Percentiles rank a stretch among this genome's conserved stretches.
Conservation (phyloP, 2,888 invertebrate genomes). For the Pogonocherus hispidulus region DNA sequence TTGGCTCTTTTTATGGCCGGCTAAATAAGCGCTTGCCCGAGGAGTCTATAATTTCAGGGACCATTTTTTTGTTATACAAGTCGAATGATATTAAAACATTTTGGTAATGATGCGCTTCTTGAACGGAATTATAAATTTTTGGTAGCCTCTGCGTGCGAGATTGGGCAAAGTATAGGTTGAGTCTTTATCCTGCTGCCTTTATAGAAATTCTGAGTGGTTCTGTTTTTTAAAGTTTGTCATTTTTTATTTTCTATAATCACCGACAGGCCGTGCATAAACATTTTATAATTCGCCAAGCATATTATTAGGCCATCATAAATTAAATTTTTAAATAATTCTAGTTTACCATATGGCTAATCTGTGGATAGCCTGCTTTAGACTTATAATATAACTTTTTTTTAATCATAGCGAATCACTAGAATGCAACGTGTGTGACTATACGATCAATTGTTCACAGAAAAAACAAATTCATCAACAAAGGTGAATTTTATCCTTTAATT, state of each 20-base stretch:
- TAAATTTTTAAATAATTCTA: constrained; percentile 8
- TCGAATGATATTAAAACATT: constrained; percentile 52
- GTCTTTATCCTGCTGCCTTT: no score
- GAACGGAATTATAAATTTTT: constrained; percentile 47
- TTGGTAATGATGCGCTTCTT: constrained; percentile 45
- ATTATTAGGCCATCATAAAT: constrained; percentile 10
- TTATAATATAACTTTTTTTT: no score
- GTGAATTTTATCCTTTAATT: no score
- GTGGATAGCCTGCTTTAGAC: not conserved
- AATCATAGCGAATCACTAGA: no score
- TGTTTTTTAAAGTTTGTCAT: constrained; percentile 33
- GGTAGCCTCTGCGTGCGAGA: constrained; percentile 33
- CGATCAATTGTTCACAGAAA: no score
- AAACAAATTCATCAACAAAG: no score
- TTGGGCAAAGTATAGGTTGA: constrained; percentile 42
- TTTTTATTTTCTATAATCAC: constrained; percentile 27
- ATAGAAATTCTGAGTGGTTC: constrained; percentile 33
- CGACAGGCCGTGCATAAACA: constrained; percentile 5
- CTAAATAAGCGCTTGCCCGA: constrained; percentile 46
- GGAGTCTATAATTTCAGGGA: constrained; percentile 48
- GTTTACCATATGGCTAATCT: constrained; percentile 1
- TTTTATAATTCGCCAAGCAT: constrained; percentile 11
- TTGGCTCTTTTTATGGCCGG: constrained; percentile 50
- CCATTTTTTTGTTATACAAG: constrained; percentile 47
- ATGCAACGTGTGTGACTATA: no score